Percentiles rank a stretch among this genome's conserved stretches.
Evolutionary conservation across 2,797 vertebrate species (phyloP).

Genomic region (Emys orbicularis): DNA sequence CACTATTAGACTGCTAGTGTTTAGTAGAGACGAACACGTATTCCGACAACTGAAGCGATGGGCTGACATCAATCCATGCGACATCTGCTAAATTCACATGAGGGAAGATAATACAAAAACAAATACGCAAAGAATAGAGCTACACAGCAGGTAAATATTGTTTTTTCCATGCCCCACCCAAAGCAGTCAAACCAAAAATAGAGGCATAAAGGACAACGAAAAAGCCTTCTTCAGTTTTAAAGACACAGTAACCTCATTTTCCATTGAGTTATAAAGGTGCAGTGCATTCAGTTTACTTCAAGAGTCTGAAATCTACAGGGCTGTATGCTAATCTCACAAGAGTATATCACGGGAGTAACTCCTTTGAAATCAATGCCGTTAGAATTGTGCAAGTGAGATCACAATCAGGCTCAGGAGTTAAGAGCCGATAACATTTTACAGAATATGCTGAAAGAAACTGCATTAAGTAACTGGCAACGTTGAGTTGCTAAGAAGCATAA

Average conservation of each 20-base stretch:
- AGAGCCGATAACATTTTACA: background rate
- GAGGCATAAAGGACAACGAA: constrained; percentile 63
- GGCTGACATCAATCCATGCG: background rate
- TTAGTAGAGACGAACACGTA: background rate
- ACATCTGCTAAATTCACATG: constrained; percentile 68
- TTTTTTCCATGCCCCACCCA: constrained; percentile 76
- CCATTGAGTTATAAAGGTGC: background rate
- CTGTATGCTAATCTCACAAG: background rate
- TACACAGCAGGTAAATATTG: constrained; percentile 78
- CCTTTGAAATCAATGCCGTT: background rate
- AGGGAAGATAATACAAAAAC: constrained; percentile 57
- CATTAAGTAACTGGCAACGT: background rate
- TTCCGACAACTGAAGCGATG: constrained; percentile 20
- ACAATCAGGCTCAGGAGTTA: background rate
- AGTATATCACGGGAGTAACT: background rate
- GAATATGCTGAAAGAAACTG: background rate
- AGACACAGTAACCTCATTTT: constrained; percentile 19
- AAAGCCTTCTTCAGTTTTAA: constrained; percentile 46
- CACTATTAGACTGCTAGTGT: background rate
- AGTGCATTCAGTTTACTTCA: background rate
- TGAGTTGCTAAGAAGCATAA: background rate
- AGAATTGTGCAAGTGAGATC: fast-evolving
- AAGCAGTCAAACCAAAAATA: constrained; percentile 73
- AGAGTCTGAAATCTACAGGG: background rate
- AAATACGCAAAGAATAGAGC: constrained; percentile 66